Evolutionary conservation across 2,797 vertebrate species (phyloP).

Genomic region (Amblyraja radiata): DNA sequence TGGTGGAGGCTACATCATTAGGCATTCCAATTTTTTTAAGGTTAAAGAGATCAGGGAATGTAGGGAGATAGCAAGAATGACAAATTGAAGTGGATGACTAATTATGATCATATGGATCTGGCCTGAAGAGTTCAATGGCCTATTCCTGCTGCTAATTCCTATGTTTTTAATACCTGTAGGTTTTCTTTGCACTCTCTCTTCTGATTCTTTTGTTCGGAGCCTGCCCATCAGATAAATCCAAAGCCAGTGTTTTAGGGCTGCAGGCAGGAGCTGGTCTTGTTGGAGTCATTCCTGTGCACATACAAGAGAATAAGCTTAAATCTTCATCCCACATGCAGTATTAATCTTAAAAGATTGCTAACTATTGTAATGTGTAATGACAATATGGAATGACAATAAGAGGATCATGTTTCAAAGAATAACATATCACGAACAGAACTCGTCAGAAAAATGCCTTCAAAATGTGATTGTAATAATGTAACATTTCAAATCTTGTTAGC

Average conservation of each 20-base stretch:
- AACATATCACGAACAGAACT: background rate
- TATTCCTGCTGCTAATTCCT: too few relatives aligned
- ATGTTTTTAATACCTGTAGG: conserved; percentile 47
- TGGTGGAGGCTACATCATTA: too few relatives aligned
- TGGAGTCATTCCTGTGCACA: conserved; percentile 58
- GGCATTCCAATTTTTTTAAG: too few relatives aligned
- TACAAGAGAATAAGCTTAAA: conserved; percentile 25
- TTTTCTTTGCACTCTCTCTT: conserved; percentile 53
- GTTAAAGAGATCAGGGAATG: too few relatives aligned
- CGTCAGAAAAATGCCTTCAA: background rate
- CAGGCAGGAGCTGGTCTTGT: conserved; percentile 49
- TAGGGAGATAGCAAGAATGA: too few relatives aligned
- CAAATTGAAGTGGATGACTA: too few relatives aligned
- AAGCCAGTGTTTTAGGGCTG: conserved; percentile 42
- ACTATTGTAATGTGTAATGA: background rate
- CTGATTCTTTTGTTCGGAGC: conserved; percentile 58
- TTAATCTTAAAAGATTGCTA: background rate
- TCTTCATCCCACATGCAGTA: too few relatives aligned
- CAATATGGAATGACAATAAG: background rate
- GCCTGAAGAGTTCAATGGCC: too few relatives aligned
- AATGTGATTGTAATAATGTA: background rate
- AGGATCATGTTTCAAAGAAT: background rate
- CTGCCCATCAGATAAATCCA: conserved; percentile 50
- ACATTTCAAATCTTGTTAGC: background rate
- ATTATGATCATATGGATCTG: too few relatives aligned